Conservation (phyloP, 2,113 vertebrate genomes). For the Coturnix japonica region DNA sequence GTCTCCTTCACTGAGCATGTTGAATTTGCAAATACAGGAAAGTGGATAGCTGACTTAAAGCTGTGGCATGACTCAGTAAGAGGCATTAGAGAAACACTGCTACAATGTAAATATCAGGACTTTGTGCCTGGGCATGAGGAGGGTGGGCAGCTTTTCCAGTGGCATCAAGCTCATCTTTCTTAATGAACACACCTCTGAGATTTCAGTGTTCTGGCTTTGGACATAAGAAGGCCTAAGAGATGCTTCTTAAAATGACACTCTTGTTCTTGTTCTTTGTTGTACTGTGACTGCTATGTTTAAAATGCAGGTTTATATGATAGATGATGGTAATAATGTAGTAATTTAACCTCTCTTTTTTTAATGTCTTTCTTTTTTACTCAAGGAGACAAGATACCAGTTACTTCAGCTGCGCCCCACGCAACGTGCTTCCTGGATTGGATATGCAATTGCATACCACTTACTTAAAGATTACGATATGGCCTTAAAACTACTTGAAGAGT, state of each 20-base stretch:
- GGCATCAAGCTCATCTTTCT: not conserved
- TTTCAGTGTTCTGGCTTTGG: not conserved
- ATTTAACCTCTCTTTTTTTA: not conserved
- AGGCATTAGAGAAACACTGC: not conserved
- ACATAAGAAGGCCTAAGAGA: not conserved
- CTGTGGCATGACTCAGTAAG: rapidly evolving
- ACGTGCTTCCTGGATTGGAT: slow-evolving; percentile 83
- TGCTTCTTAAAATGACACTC: not conserved
- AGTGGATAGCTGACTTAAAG: not conserved
- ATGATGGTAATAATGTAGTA: not conserved
- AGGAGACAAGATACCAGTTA: slow-evolving; percentile 83
- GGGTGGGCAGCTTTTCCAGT: not conserved
- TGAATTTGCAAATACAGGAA: not conserved
- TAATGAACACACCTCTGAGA: not conserved
- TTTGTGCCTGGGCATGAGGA: not conserved
- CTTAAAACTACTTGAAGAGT: slow-evolving; percentile 83
- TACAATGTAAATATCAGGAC: not conserved
- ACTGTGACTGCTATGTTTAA: not conserved
- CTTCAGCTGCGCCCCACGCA: slow-evolving; percentile 82
- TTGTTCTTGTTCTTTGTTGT: not conserved
- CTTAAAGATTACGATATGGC: slow-evolving; percentile 84
- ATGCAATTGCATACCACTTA: slow-evolving; percentile 83
- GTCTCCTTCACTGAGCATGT: not conserved
- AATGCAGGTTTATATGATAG: not conserved
- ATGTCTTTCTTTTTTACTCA: not conserved